Evolutionary conservation across 2,113 vertebrate genomes (phyloP), one percentile per base, ranked within the genome.

Genomic region (Noctilio leporinus): DNA sequence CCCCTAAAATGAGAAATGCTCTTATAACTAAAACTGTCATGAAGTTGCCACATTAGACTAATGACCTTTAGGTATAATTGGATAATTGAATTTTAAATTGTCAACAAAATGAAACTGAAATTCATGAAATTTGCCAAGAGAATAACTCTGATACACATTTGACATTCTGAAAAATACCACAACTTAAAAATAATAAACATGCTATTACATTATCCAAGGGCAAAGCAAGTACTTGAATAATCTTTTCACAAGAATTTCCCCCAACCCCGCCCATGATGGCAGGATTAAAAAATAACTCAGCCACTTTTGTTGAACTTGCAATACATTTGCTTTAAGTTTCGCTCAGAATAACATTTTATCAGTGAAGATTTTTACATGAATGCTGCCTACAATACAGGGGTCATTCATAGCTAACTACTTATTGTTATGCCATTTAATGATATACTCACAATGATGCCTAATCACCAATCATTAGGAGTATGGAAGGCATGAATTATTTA

Each of bases 51-150:
- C 76, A 92, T 92, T 95, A 92, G 91, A 95, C 73, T 97, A 93
- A 97, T 91, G 95, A 97, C 89, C 95, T 97, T 96, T 93, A 92
- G 93, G 87, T 97, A 93, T 97, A 95, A 97, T 93, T 92, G 92
- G 80, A 89, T 96, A 96, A 93, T 55, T 96, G 88, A 92, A 94
- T 95, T 94, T 96, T 97, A 96, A 95, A 93, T 96, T 93, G 89
- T 97, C 95, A 96, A 94, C 93, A 96, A 97, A 87, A 93, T 16
- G 12, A 83, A 93, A 93, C 78, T 94, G 51, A 97, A 86, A 95
- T 94, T 95, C 80, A 96, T 53, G 89, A 91, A 94, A 70, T 86
- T 96, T 97, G 92, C 93, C 89, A 95, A 96, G 89, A 96, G 70
- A 94, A 80, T 89, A 97, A 72, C 55, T 96, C 51, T 96, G 92